Conservation (phyloP, 2,113 vertebrate genomes). For the Dipodomys ordii region DNA sequence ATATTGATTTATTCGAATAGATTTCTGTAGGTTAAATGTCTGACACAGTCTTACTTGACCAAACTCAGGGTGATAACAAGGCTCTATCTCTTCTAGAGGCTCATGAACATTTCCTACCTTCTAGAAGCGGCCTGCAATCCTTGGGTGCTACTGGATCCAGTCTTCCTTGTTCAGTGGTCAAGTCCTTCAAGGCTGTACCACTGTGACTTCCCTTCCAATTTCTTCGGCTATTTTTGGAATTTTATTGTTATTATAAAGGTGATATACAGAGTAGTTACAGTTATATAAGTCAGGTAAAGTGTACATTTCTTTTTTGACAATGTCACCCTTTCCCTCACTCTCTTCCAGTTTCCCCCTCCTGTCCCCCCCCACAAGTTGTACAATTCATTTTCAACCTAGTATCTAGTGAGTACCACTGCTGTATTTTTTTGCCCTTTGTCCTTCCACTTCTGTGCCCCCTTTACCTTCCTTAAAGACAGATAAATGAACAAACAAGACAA, state of each 20-base stretch:
- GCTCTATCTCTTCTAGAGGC: background rate
- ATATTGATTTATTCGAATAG: background rate
- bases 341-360: too few species aligned
- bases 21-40: background rate
- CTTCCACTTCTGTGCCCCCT: too few species aligned
- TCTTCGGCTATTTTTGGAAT: background rate
- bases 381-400: too few species aligned
- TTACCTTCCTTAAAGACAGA: too few species aligned
- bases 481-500: too few species aligned
- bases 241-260: too few species aligned
- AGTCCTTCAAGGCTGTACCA: background rate
- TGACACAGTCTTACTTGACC: background rate
- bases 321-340: background rate
- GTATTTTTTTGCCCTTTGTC: too few species aligned
- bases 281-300: too few species aligned
- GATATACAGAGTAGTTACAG: too few species aligned
- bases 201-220: background rate
- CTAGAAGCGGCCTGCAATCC: background rate
- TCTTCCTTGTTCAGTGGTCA: background rate
- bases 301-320: too few species aligned
- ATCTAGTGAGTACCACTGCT: too few species aligned
- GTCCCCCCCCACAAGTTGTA: too few species aligned
- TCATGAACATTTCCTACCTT: background rate
- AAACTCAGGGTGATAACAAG: background rate
- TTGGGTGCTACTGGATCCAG: rapidly evolving